phyloP scores from a whole-genome alignment of 1,140 invertebrate species.

The Platyscapa corneri region DNA sequence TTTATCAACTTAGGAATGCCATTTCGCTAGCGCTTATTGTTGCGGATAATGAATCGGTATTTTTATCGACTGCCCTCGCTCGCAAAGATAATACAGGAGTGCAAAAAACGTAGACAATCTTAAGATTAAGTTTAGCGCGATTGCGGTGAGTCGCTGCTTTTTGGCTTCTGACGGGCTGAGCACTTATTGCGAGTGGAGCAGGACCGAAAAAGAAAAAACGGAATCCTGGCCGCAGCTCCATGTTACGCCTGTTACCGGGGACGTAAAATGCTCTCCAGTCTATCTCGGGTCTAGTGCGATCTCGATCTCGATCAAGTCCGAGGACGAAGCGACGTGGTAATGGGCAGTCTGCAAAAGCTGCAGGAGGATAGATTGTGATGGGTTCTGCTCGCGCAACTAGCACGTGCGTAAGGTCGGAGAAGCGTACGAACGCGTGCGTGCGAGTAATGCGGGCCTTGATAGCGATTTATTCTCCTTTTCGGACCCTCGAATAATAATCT shows the following conservation, averaged over 20 bases:
- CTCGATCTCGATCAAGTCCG: background rate
- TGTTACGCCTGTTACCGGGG: background rate
- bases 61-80: background rate
- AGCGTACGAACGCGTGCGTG: background rate
- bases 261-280: background rate
- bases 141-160: background rate
- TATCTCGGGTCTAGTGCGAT: too few relatives aligned
- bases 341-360: background rate
- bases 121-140: background rate
- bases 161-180: background rate
- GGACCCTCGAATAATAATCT: slow-evolving; percentile 6
- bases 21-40: background rate
- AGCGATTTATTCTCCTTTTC: background rate
- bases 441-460: background rate
- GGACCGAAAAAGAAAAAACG: background rate
- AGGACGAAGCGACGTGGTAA: background rate
- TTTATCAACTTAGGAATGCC: background rate
- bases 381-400: background rate
- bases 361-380: too few relatives aligned
- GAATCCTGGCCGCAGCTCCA: background rate
- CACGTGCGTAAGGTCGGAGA: background rate
- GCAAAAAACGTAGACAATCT: background rate
- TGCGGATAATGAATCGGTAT: background rate
- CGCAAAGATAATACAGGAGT: background rate
- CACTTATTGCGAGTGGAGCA: background rate